Percentiles rank a stretch among this genome's conserved stretches.
Evolutionary conservation across 2,888 invertebrate genomes (phyloP).

Genomic region (Rhamnusium bicolor): DNA sequence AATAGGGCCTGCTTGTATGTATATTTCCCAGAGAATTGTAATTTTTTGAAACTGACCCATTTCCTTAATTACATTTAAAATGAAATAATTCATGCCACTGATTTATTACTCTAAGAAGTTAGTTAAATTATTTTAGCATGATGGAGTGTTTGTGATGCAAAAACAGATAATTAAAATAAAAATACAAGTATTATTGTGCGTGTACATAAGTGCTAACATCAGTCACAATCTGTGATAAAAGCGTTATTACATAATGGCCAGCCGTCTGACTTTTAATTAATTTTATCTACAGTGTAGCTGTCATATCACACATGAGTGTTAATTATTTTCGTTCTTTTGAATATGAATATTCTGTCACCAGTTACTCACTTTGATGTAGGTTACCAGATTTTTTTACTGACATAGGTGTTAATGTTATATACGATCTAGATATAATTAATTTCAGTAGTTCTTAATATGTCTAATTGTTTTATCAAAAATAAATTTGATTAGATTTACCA

Average conservation of each 20-base stretch:
- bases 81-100: neutral
- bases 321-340: conserved; percentile 24
- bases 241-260: conserved; percentile 17
- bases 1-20: too few relatives aligned
- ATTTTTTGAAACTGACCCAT: too few relatives aligned
- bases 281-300: conserved; percentile 33
- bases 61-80: too few relatives aligned
- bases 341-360: conserved; percentile 21
- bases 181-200: neutral
- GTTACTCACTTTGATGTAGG: conserved; percentile 2
- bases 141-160: neutral
- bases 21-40: too few relatives aligned
- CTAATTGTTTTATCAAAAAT: too few relatives aligned
- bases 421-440: too few relatives aligned
- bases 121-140: conserved; percentile 2
- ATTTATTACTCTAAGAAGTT: neutral
- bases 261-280: conserved; percentile 32
- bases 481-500: too few relatives aligned
- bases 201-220: conserved; percentile 3
- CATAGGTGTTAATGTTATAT: too few relatives aligned
- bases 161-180: neutral
- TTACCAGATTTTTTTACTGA: neutral
- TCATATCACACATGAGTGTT: conserved; percentile 7
- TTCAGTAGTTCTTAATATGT: too few relatives aligned
- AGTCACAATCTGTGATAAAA: conserved; percentile 3